These are phyloP conservation scores for Oryzias javanicus DNA, from an alignment of 2,113 vertebrate species.

Conservation along the genomic window DNA sequence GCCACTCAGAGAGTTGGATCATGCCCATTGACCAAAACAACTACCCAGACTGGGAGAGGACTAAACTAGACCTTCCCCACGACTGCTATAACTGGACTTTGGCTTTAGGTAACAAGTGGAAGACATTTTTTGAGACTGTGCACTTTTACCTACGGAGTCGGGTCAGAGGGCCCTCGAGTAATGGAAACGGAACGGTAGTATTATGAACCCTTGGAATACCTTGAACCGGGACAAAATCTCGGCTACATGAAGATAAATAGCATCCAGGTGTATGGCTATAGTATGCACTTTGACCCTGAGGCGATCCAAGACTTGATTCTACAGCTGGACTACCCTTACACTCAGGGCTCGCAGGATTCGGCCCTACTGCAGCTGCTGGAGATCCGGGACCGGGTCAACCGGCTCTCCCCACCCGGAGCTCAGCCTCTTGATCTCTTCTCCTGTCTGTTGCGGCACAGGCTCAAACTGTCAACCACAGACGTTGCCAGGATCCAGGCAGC, in stretches of 20 bases:
- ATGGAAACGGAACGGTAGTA: slow-evolving; percentile 72
- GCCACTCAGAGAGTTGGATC: slow-evolving; percentile 84
- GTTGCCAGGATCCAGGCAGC: slow-evolving; percentile 80
- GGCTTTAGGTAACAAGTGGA: slow-evolving; percentile 83
- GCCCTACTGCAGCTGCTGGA: slow-evolving; percentile 82
- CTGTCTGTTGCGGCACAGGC: slow-evolving; percentile 80
- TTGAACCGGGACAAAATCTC: slow-evolving; percentile 75
- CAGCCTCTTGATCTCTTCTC: slow-evolving; percentile 81
- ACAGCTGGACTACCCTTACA: slow-evolving; percentile 83
- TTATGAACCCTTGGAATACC: slow-evolving; percentile 79
- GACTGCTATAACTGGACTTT: slow-evolving; percentile 85
- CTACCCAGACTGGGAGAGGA: slow-evolving; percentile 85
- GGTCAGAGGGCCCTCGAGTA: slow-evolving; percentile 65
- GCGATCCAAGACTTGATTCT: slow-evolving; percentile 83
- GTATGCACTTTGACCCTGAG: slow-evolving; percentile 84
- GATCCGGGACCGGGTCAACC: slow-evolving; percentile 82
- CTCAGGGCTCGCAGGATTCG: slow-evolving; percentile 82
- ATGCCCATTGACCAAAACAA: slow-evolving; percentile 81
- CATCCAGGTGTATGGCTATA: slow-evolving; percentile 83
- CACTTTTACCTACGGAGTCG: slow-evolving; percentile 82
- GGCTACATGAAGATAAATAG: slow-evolving; percentile 85
- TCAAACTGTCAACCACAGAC: slow-evolving; percentile 80
- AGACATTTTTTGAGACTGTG: slow-evolving; percentile 85
- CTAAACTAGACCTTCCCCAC: slow-evolving; percentile 79
- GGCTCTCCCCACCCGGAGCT: slow-evolving; percentile 79